These are phyloP conservation scores for Glyptemys insculpta DNA, from an alignment of 2,797 vertebrate species.

Conservation along the genomic window DNA sequence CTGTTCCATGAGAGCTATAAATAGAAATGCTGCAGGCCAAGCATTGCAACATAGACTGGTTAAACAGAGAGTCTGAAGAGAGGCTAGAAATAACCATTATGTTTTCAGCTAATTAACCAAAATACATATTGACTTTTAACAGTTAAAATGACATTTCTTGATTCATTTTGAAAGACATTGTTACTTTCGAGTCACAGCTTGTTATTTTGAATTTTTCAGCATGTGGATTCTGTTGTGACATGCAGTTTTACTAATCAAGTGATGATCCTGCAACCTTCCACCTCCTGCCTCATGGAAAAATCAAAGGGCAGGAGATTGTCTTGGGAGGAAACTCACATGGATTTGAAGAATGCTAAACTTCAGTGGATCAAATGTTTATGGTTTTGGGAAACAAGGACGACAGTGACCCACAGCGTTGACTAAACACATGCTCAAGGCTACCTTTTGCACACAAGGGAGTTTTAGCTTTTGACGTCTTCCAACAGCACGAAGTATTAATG, in stretches of 20 bases:
- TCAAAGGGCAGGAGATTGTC: neutral
- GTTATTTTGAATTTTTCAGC: slow-evolving; percentile 32
- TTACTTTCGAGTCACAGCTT: slow-evolving; percentile 21
- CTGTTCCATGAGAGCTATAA: slow-evolving; percentile 83
- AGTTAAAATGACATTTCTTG: slow-evolving; percentile 53
- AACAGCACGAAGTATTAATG: slow-evolving; percentile 39
- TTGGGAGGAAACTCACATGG: rapidly evolving
- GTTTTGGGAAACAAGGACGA: neutral
- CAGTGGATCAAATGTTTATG: neutral
- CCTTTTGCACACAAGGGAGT: neutral
- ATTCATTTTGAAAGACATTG: slow-evolving; percentile 26
- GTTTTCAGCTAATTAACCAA: slow-evolving; percentile 74
- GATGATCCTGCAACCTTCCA: rapidly evolving
- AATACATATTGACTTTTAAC: slow-evolving; percentile 66
- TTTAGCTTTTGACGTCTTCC: slow-evolving; percentile 44
- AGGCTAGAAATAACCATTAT: slow-evolving; percentile 70
- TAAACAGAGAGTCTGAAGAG: slow-evolving; percentile 73
- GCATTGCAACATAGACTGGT: slow-evolving; percentile 74
- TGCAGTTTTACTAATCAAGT: neutral
- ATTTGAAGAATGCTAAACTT: neutral
- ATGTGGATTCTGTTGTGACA: neutral
- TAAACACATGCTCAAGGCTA: neutral
- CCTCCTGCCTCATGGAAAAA: neutral
- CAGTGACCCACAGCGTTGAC: neutral
- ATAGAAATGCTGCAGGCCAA: slow-evolving; percentile 83